phyloP scores from a whole-genome alignment of 1,140 invertebrate genomes.

The Brachionus paranguensis region DNA sequence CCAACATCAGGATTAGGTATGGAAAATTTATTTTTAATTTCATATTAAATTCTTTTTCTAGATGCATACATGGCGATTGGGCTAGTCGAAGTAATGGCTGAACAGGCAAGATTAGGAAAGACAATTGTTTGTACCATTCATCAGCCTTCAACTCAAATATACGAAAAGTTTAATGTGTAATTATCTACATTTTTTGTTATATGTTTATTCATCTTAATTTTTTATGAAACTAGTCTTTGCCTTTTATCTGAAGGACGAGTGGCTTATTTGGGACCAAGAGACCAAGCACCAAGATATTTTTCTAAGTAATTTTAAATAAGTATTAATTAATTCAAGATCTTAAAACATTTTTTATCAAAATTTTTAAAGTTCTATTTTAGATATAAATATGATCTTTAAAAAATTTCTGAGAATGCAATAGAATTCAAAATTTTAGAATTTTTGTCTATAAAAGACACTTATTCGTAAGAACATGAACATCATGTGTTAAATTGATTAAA shows the following conservation, averaged over 20 bases:
- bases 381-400: background rate
- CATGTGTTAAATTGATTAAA: too few relatives aligned
- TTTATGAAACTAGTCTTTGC: background rate
- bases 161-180: conserved; percentile 74
- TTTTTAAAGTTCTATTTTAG: background rate
- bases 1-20: conserved; percentile 87
- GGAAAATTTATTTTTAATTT: conserved; percentile 85
- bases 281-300: conserved; percentile 1
- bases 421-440: too few relatives aligned
- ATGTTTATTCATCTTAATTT: conserved; percentile 53
- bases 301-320: conserved; percentile 58
- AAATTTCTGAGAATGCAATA: background rate
- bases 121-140: conserved; percentile 90
- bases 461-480: too few relatives aligned
- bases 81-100: conserved; percentile 68
- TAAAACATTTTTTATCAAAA: background rate
- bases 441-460: too few relatives aligned
- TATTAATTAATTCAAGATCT: background rate
- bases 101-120: conserved; percentile 70
- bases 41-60: conserved; percentile 65
- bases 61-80: conserved; percentile 71
- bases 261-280: conserved; percentile 9
- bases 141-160: conserved; percentile 88
- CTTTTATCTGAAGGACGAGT: conserved; percentile 32
- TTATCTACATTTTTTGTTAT: conserved; percentile 67